Percentiles rank a stretch among this genome's conserved stretches.
Evolutionary conservation across 2,113 vertebrate species (phyloP).

Genomic region (Charadrius vociferus): DNA sequence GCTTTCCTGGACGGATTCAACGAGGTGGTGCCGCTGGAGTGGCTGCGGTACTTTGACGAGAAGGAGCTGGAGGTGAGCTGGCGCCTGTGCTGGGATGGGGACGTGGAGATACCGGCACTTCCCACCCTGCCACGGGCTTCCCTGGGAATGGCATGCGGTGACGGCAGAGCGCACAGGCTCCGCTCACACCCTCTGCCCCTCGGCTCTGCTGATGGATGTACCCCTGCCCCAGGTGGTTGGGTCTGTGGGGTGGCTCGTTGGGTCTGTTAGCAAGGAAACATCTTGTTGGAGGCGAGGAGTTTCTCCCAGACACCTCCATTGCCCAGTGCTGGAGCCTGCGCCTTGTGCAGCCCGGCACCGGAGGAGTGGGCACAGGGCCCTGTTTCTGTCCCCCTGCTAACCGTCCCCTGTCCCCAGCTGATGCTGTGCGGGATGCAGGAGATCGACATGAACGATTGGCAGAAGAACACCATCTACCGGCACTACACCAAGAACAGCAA

Average conservation of each 20-base stretch:
- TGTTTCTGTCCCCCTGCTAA: background rate
- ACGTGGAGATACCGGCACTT: accelerated
- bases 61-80: constrained; percentile 88
- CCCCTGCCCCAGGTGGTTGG: accelerated
- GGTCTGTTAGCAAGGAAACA: accelerated
- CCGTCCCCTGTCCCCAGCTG: constrained; percentile 76
- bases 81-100: accelerated
- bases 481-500: constrained; percentile 99
- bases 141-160: accelerated
- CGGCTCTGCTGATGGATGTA: accelerated
- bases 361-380: accelerated
- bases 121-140: background rate
- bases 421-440: constrained; percentile 99
- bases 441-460: constrained; percentile 95
- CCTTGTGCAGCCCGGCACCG: background rate
- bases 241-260: background rate
- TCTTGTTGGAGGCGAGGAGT: background rate
- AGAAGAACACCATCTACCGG: constrained; percentile 96
- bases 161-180: accelerated
- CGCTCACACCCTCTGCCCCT: background rate
- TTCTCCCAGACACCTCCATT: background rate
- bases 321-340: no score
- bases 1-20: constrained; percentile 98
- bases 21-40: constrained; percentile 94
- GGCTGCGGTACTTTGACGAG: constrained; percentile 96